Conservation (phyloP, 2,113 vertebrate genomes). For the Addax nasomaculatus region DNA sequence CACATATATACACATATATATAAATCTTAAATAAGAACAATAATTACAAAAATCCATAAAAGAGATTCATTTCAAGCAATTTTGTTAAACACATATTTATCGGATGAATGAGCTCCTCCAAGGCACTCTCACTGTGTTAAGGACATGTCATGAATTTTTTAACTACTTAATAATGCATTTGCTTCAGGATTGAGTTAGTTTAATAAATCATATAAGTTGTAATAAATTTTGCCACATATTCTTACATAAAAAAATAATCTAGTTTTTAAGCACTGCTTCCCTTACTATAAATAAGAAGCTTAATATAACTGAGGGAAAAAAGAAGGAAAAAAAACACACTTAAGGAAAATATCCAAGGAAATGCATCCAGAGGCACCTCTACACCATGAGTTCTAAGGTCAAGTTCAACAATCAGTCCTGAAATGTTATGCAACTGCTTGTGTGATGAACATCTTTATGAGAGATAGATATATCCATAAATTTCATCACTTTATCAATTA, state of each 20-base stretch:
- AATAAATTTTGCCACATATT: constrained; percentile 43
- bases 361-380: not conserved
- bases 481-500: not conserved
- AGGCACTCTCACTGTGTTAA: not conserved
- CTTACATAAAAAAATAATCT: constrained; percentile 9
- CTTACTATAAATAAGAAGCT: not conserved
- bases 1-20: not conserved
- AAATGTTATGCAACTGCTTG: not conserved
- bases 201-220: constrained; percentile 60
- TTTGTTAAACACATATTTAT: constrained; percentile 58
- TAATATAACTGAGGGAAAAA: not conserved
- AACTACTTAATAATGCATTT: constrained; percentile 65
- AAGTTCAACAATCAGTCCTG: not conserved
- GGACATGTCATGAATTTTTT: constrained; percentile 37
- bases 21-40: constrained; percentile 51
- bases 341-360: not conserved
- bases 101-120: not conserved
- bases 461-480: not conserved
- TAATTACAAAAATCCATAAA: constrained; percentile 27
- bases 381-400: not conserved
- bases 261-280: constrained; percentile 22
- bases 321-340: not conserved
- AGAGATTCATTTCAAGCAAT: constrained; percentile 30
- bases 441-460: not conserved
- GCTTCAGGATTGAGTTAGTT: constrained; percentile 48